Evolutionary conservation across 2,113 vertebrate genomes (phyloP).

Genomic region (Lasiurus cinereus): DNA sequence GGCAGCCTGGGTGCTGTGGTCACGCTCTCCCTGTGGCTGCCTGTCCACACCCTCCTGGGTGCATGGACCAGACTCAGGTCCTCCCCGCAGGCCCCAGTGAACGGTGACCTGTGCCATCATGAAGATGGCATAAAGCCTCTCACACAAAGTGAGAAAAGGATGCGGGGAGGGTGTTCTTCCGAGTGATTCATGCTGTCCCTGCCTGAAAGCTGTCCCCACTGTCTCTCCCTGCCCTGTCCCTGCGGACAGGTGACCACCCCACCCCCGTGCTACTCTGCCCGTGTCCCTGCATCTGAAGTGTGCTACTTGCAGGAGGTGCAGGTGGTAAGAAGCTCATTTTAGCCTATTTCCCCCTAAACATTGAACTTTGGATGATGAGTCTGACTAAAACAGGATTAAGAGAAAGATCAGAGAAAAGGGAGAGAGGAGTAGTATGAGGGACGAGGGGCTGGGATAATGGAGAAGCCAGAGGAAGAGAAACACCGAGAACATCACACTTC

Average conservation of each 20-base stretch:
- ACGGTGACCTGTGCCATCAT: neutral
- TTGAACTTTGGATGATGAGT: neutral
- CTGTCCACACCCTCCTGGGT: neutral
- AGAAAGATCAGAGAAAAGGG: conserved; percentile 68
- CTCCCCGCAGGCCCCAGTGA: neutral
- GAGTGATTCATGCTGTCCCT: neutral
- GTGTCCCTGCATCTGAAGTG: accelerated
- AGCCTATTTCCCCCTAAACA: neutral
- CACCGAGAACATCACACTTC: neutral
- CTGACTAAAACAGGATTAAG: conserved; percentile 55
- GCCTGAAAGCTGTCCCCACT: accelerated
- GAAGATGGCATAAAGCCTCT: neutral
- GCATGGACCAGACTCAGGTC: neutral
- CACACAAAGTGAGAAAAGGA: neutral
- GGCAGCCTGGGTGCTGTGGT: neutral
- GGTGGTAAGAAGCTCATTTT: neutral
- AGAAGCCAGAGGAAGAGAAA: conserved; percentile 75
- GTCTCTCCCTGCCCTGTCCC: neutral
- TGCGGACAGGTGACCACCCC: accelerated
- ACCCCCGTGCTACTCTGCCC: neutral
- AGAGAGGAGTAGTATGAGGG: conserved; percentile 57
- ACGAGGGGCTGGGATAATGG: conserved; percentile 12
- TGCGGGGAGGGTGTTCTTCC: neutral
- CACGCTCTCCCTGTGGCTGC: accelerated
- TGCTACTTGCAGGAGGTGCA: neutral